phyloP scores from a whole-genome alignment of 2,888 invertebrate species.

The Barypeithes pellucidus region DNA sequence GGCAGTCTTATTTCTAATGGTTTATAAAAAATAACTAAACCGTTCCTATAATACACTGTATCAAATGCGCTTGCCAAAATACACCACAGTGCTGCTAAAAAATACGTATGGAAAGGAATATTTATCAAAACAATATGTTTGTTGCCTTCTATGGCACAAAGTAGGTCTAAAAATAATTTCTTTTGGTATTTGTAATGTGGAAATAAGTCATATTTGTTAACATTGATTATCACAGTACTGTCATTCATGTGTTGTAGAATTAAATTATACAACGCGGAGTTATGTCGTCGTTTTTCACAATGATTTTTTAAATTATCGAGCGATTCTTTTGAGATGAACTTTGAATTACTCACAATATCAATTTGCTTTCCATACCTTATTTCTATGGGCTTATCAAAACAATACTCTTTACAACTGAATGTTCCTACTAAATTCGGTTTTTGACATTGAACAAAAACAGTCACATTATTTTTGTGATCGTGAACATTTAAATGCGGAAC shows the following conservation, averaged over 20 bases:
- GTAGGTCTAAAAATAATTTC: conserved; percentile 57
- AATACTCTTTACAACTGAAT: conserved; percentile 40
- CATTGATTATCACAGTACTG: conserved; percentile 57
- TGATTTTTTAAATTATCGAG: conserved; percentile 50
- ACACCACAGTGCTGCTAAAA: conserved; percentile 65
- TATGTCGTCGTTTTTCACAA: conserved; percentile 8
- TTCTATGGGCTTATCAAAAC: conserved; percentile 69
- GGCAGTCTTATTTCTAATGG: conserved; percentile 26
- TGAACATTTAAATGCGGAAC: conserved; percentile 70
- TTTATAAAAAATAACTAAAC: conserved; percentile 56
- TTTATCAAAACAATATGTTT: conserved; percentile 63
- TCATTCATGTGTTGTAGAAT: conserved; percentile 47
- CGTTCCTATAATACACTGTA: conserved; percentile 58
- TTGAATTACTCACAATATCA: conserved; percentile 74
- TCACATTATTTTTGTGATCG: background rate
- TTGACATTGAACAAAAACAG: background rate
- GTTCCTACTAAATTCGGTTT: background rate
- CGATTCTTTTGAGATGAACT: conserved; percentile 70
- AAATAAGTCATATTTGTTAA: conserved; percentile 57
- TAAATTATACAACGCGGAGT: conserved; percentile 54
- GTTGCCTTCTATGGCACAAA: conserved; percentile 44
- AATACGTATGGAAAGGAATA: conserved; percentile 65
- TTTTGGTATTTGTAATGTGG: conserved; percentile 61
- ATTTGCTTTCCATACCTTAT: conserved; percentile 63
- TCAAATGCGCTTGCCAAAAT: conserved; percentile 61